These are phyloP conservation scores for Diabrotica virgifera DNA, from an alignment of 1,140 invertebrate genomes.

Conservation along the genomic window DNA sequence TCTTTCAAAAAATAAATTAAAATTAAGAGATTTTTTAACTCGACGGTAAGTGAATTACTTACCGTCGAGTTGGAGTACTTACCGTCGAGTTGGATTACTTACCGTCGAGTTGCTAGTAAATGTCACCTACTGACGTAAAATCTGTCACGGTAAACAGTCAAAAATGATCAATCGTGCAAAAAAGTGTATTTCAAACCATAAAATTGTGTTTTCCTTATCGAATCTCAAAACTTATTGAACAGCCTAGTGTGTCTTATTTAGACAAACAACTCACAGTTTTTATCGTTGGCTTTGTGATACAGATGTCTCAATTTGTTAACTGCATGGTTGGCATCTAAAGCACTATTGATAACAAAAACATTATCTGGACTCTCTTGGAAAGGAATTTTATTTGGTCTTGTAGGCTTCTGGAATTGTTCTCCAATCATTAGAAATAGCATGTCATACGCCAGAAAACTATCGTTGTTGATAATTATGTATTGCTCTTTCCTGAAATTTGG, in stretches of 20 bases:
- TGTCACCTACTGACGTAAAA: no score
- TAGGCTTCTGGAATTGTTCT: conserved; percentile 57
- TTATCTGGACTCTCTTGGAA: conserved; percentile 53
- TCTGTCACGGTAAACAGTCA: no score
- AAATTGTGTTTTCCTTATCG: no score
- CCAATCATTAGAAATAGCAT: conserved; percentile 60
- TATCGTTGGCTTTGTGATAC: conserved; percentile 15
- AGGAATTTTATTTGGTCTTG: conserved; percentile 44
- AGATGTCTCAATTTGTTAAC: conserved; percentile 49
- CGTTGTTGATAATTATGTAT: conserved; percentile 54
- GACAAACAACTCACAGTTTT: conserved; percentile 19
- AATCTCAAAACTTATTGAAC: background rate
- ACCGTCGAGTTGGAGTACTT: no score
- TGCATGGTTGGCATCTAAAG: conserved; percentile 51
- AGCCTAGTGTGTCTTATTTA: background rate
- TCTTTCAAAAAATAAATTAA: no score
- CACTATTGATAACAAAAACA: conserved; percentile 58
- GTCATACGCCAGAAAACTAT: conserved; percentile 57
- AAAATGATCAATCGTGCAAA: no score
- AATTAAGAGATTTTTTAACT: no score
- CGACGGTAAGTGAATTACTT: no score
- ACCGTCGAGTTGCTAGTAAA: no score
- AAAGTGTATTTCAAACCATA: no score
- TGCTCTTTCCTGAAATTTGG: conserved; percentile 56
- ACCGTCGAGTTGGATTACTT: no score